Percentiles rank a stretch among this genome's conserved stretches.
Conservation (phyloP, 2,888 invertebrate genomes). For the Tribolium freemani region DNA sequence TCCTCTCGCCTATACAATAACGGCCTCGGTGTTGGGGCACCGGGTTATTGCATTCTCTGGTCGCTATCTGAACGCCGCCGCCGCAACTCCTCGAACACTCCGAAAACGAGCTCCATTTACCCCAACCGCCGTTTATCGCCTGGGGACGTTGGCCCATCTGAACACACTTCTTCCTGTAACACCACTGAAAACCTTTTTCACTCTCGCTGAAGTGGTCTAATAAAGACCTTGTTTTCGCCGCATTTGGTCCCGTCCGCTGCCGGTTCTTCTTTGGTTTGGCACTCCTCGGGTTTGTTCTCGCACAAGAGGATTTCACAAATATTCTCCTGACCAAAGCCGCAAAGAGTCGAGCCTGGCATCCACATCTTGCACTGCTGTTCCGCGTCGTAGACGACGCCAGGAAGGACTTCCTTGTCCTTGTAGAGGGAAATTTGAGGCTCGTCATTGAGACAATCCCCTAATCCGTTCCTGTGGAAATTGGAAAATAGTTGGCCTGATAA, state of each 20-base stretch:
- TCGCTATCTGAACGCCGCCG: constrained; percentile 73
- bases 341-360: constrained; percentile 61
- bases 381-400: constrained; percentile 78
- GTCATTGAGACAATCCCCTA: constrained; percentile 77
- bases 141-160: constrained; percentile 74
- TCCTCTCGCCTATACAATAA: constrained; percentile 76
- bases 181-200: constrained; percentile 71
- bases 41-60: constrained; percentile 76
- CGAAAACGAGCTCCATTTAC: constrained; percentile 74
- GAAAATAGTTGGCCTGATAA: background rate
- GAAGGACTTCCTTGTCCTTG: constrained; percentile 71
- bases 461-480: constrained; percentile 70
- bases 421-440: constrained; percentile 73
- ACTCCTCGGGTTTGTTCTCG: constrained; percentile 66
- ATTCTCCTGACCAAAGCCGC: constrained; percentile 59
- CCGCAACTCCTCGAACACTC: constrained; percentile 76
- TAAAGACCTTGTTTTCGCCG: constrained; percentile 72
- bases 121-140: constrained; percentile 78
- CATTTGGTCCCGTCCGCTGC: constrained; percentile 79
- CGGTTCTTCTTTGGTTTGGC: constrained; percentile 71
- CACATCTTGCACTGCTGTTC: constrained; percentile 74
- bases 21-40: constrained; percentile 74
- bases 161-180: constrained; percentile 75
- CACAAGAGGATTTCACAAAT: constrained; percentile 71
- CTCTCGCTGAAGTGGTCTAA: background rate